These are phyloP conservation scores for Corynorhinus townsendii DNA, from an alignment of 2,113 vertebrate species.

Conservation along the genomic window DNA sequence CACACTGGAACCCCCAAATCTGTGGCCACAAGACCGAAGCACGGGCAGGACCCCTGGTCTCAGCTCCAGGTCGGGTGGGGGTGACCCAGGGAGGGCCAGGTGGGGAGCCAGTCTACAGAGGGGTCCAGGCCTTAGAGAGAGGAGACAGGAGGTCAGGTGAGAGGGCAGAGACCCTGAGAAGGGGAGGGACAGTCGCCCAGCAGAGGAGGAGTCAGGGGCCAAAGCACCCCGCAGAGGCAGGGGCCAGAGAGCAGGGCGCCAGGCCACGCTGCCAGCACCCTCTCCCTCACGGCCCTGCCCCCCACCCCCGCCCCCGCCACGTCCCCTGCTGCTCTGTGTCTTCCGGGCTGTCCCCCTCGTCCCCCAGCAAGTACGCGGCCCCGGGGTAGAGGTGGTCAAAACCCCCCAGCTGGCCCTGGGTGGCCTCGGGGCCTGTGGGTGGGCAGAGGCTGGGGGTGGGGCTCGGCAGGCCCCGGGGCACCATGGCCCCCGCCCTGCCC, in stretches of 20 bases:
- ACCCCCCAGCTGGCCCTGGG: background rate
- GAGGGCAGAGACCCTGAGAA: background rate
- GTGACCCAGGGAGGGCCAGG: background rate
- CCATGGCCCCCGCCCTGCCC: background rate
- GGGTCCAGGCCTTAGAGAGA: background rate
- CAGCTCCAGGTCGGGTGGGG: too few species aligned
- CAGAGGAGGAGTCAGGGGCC: fast-evolving
- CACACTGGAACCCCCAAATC: too few species aligned
- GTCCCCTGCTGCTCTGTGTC: background rate
- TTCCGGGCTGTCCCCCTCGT: fast-evolving
- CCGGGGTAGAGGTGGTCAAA: background rate
- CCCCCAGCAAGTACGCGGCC: background rate
- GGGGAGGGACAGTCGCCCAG: background rate
- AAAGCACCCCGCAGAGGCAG: background rate
- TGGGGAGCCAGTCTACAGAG: background rate
- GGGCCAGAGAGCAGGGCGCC: too few species aligned
- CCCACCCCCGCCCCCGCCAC: fast-evolving
- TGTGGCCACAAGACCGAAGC: background rate
- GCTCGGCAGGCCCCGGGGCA: background rate
- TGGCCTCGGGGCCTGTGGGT: background rate
- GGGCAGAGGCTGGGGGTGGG: background rate
- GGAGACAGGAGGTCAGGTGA: background rate
- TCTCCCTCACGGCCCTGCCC: background rate
- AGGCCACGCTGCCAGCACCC: fast-evolving
- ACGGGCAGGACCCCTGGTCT: background rate